Percentiles rank a stretch among this genome's conserved stretches.
phyloP scores from a whole-genome alignment of 2,113 vertebrate genomes.

The Etheostoma cragini region DNA sequence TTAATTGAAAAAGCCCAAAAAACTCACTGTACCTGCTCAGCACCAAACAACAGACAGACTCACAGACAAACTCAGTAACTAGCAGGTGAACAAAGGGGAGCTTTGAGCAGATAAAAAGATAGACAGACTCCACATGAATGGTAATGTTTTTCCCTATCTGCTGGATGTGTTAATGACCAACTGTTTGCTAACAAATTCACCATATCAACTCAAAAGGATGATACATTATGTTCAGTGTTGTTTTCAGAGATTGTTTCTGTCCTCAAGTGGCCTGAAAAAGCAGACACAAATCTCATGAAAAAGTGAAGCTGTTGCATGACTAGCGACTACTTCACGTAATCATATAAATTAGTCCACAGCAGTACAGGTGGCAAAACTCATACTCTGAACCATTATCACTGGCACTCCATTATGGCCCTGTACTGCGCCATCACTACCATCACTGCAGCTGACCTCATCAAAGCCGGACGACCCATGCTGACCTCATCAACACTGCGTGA shows the following conservation, averaged over 20 bases:
- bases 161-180: background rate
- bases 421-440: conserved; percentile 47
- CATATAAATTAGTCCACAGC: conserved; percentile 29
- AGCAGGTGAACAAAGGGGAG: too few species aligned
- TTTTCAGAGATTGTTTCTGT: background rate
- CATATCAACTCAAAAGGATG: too few species aligned
- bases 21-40: too few species aligned
- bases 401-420: conserved; percentile 63
- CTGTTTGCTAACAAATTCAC: background rate
- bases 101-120: too few species aligned
- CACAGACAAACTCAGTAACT: too few species aligned
- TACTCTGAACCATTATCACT: conserved; percentile 53
- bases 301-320: background rate
- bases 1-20: too few species aligned
- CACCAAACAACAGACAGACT: too few species aligned
- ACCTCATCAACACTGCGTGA: conserved; percentile 84
- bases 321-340: conserved; percentile 5
- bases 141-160: background rate
- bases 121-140: background rate
- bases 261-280: background rate
- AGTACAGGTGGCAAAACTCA: conserved; percentile 58
- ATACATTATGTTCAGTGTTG: background rate
- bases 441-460: conserved; percentile 84
- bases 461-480: conserved; percentile 82
- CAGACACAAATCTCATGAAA: background rate